Evolutionary conservation across 2,888 invertebrate species (phyloP).

Genomic region (Esperia sulphurella): DNA sequence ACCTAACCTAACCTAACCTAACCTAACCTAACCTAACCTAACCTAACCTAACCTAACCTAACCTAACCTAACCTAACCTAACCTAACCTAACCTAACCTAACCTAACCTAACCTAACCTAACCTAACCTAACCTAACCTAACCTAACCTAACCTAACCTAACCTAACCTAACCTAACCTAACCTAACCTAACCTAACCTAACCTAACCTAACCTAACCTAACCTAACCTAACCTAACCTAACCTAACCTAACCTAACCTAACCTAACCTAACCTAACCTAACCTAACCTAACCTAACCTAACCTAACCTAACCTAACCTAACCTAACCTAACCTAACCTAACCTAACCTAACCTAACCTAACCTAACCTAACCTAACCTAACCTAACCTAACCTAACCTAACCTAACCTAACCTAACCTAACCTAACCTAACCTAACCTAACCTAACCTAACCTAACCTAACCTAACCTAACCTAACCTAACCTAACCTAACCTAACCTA

Average conservation of each 20-base stretch:
- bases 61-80: slow-evolving; percentile 14
- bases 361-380: slow-evolving; percentile 21
- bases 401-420: slow-evolving; percentile 19
- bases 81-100: slow-evolving; percentile 11
- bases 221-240: slow-evolving; percentile 13
- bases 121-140: too few species aligned
- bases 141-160: too few species aligned
- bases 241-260: slow-evolving; percentile 14
- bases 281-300: slow-evolving; percentile 18
- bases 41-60: slow-evolving; percentile 13
- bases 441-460: slow-evolving; percentile 19
- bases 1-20: slow-evolving; percentile 18
- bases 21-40: slow-evolving; percentile 16
- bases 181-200: too few species aligned
- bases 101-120: too few species aligned
- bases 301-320: slow-evolving; percentile 17
- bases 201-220: slow-evolving; percentile 17
- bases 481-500: slow-evolving; percentile 15
- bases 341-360: slow-evolving; percentile 21
- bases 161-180: too few species aligned
- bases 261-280: slow-evolving; percentile 16
- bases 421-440: slow-evolving; percentile 19
- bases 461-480: slow-evolving; percentile 16
- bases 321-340: slow-evolving; percentile 19
- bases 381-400: slow-evolving; percentile 19